These are phyloP conservation scores for Chrysochloris asiatica DNA, from an alignment of 2,113 vertebrate species.

Conservation along the genomic window DNA sequence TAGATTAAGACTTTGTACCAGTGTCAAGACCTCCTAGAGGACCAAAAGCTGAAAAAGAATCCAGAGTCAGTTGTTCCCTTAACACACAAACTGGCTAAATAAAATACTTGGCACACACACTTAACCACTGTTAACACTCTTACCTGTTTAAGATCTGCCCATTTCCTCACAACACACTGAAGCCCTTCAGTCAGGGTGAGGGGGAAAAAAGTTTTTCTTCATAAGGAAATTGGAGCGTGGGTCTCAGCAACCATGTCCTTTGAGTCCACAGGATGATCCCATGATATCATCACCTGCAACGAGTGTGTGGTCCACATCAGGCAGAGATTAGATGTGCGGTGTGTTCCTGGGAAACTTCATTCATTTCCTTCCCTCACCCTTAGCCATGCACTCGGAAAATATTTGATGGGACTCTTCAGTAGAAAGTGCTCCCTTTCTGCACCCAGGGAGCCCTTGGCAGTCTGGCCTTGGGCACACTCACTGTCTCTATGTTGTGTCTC, in stretches of 20 bases:
- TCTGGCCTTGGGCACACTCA: conserved; percentile 59
- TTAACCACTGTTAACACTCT: neutral
- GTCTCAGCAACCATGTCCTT: neutral
- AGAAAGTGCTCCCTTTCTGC: neutral
- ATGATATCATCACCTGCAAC: neutral
- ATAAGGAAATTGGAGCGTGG: neutral
- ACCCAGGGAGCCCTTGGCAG: fast-evolving
- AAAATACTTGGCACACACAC: neutral
- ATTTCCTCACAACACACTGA: neutral
- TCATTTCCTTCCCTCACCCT: fast-evolving
- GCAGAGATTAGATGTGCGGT: fast-evolving
- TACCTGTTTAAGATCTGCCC: neutral
- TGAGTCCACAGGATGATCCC: neutral
- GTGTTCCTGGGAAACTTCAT: neutral
- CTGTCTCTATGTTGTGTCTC: conserved; percentile 80
- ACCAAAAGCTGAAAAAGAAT: neutral
- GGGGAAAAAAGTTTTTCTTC: too few relatives aligned
- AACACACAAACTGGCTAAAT: neutral
- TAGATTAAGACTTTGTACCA: too few relatives aligned
- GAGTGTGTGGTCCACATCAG: neutral
- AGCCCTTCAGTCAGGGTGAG: neutral
- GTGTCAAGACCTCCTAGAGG: neutral
- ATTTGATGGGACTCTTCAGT: neutral
- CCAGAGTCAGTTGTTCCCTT: neutral
- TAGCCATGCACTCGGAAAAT: neutral